Evolutionary conservation across 1,140 invertebrate genomes (phyloP), one percentile per base, ranked within the genome.

Genomic region (Zaprionus nigranus): DNA sequence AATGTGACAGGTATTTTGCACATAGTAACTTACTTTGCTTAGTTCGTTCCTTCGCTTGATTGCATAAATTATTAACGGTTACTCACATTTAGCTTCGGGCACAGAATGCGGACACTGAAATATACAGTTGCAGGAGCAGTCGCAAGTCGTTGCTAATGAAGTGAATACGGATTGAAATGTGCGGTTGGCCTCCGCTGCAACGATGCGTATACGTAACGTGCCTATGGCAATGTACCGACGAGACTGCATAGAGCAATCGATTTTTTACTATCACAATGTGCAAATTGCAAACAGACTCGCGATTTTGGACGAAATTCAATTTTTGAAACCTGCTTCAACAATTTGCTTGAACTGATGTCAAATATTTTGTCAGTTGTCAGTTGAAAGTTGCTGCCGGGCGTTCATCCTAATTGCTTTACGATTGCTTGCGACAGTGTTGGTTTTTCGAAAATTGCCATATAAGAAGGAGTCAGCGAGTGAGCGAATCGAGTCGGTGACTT

Each of bases 51-150:
- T 62, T 74, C 61, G 34, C 54, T 70, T 46, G 24, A 22, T 17
- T 51, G 51, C n/a, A 58, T 69, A 56, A 77, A 83, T 76, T 80
- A 64, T 78, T 73, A 69, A 71, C 64, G 56, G 30, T n/a, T 30
- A 38, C 28, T 36, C 22, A 30, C 57, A 28, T 61, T 63, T 30
- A 30, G 36, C 26, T 43, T 22, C 43, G 12, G 34, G 58, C 7
- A 9, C 34, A 15, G 15, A 5, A 6, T n/a, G 11, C 20, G 12
- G 9, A n/a, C 13, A 46, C 38, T 57, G 1, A 40, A 58, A 66
- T 46, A n/a, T 22, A 60, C 20, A 22, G 26, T 38, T 49, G 26
- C n/a, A 20, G 30, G n/a, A 46, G 40, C 40, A n/a, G 40, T 46
- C 0, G n/a, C n/a, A 38, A 38, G n/a, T 5, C 3, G 46, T 51